Evolutionary conservation across 2,888 invertebrate species (phyloP).

Genomic region (Caenorhabditis angaria): DNA sequence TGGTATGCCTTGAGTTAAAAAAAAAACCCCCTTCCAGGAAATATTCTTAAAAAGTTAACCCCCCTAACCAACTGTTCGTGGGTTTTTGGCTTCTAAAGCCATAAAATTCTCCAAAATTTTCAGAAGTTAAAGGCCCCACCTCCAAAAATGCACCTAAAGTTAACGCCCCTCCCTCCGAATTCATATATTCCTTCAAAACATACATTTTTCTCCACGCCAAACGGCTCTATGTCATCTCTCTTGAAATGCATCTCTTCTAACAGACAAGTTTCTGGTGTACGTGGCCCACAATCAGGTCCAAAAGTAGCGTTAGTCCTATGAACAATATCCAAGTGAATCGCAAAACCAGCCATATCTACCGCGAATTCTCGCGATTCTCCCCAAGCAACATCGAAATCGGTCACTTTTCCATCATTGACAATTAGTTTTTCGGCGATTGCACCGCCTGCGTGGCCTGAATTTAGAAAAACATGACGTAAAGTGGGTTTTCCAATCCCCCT

Average conservation of each 20-base stretch:
- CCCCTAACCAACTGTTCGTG: too few species aligned
- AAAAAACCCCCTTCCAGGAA: too few species aligned
- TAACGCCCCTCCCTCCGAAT: too few species aligned
- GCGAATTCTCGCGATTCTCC: slow-evolving; percentile 54
- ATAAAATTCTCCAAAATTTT: too few species aligned
- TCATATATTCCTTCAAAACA: too few species aligned
- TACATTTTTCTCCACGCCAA: slow-evolving; percentile 52
- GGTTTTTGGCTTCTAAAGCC: too few species aligned
- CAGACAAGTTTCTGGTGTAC: slow-evolving; percentile 62
- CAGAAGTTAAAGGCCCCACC: too few species aligned
- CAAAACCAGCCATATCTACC: slow-evolving; percentile 65
- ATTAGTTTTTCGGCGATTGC: slow-evolving; percentile 53
- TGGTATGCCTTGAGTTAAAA: too few species aligned
- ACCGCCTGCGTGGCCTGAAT: slow-evolving; percentile 57
- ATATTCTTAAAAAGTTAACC: too few species aligned
- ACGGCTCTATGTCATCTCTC: slow-evolving; percentile 57
- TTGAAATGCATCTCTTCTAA: slow-evolving; percentile 53
- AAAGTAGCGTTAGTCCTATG: slow-evolving; percentile 43
- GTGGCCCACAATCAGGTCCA: slow-evolving; percentile 50
- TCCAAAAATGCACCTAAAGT: too few species aligned
- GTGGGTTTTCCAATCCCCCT: too few species aligned
- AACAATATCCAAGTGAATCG: slow-evolving; percentile 48
- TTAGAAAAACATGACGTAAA: too few species aligned
- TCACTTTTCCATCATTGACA: slow-evolving; percentile 55
- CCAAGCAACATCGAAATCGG: slow-evolving; percentile 57